Evolutionary conservation across 1,140 invertebrate species (phyloP), one percentile per base, ranked within the genome.

Genomic region (Lepidurus couesii): DNA sequence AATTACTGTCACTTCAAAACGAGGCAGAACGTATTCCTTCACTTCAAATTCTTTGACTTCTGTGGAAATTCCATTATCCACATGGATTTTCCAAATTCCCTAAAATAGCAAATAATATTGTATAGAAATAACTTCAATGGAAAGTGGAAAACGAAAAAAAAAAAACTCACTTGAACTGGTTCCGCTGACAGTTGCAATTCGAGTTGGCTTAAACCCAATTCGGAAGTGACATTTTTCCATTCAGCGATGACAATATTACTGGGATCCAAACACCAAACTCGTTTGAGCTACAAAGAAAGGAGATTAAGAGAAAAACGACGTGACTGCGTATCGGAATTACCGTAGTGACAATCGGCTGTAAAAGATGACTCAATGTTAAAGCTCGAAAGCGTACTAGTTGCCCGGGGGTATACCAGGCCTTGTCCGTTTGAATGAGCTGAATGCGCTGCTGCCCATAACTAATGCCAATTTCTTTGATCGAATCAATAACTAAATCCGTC

Each of bases 1-100:
- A n/a, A 86, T 86, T 10, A 92, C 85, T 0, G 86, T 87, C 0
- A 92, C 88, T 84, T 91, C 89, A 81, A 91, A 92, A 80, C 89
- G 88, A 6, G 90, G 91, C 10, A 92, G 82, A 44, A 90, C 87
- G 81, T 90, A 90, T 82, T 90, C 89, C 42, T 86, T 87, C 8
- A 91, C 88, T 80, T 89, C 86, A 80, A 91, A 90, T 10, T 65
- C 13, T 44, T 78, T 44, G 2, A 45, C 45, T 0, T 80, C 82
- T 74, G 44, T 79, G 13, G 43, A 73, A 10, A 43, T n/a, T 7
- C 75, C 84, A 44, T 85, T 86, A 44, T 86, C 85, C 0, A 87
- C 85, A 83, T 87, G 86, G 44, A 90, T 87, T 73, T 84, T 85
- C 89, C 89, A 90, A 16, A 84, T 85, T 13, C 89, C 89, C 87